Evolutionary conservation across 2,888 invertebrate genomes (phyloP), one percentile per base, ranked within the genome.

Genomic region (Drosophila vallismaia): DNA sequence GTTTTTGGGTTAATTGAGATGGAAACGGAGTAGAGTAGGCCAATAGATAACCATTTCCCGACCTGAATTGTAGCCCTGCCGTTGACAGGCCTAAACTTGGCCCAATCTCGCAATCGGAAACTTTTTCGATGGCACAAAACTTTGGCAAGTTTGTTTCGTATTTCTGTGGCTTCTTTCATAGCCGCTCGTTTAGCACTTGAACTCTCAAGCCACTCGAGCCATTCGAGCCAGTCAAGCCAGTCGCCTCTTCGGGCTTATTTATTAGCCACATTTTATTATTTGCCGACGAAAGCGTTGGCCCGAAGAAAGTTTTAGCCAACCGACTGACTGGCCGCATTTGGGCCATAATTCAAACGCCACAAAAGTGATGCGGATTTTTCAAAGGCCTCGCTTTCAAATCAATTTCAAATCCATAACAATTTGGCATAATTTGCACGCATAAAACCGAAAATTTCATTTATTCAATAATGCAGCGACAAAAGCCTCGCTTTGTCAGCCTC

Each of bases 211-310:
- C 55, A 10, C 48, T 28, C 19, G 2, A 19, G 19, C 19, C 19
- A 19, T 19, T 48, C 38, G 44, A 24, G 28, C 58, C 55, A 10
- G 44, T 28, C 40, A 19, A 42, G 42, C 45, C 54, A 9, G 10
- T 29, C 36, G n/a, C 5, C 6, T 29, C 52, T 51, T 45, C 12
- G 57, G 50, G 62, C 79, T 78, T 87, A 87, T 87, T 82, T 82
- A 82, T 82, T 82, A 78, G 87, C 87, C 74, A 87, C 87, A 81
- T 81, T 81, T 87, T 87, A 82, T 78, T 87, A 81, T 82, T 85
- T 80, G 56, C 49, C 51, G 57, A 63, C 49, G 66, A 75, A 76
- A 78, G 76, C 78, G 78, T 66, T 64, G 67, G 70, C 50, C 49
- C 7, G 5, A 19, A 9, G 14, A 42, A 71, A 62, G 46, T 71